phyloP scores from a whole-genome alignment of 2,113 vertebrate species.

The Stegastes partitus region DNA sequence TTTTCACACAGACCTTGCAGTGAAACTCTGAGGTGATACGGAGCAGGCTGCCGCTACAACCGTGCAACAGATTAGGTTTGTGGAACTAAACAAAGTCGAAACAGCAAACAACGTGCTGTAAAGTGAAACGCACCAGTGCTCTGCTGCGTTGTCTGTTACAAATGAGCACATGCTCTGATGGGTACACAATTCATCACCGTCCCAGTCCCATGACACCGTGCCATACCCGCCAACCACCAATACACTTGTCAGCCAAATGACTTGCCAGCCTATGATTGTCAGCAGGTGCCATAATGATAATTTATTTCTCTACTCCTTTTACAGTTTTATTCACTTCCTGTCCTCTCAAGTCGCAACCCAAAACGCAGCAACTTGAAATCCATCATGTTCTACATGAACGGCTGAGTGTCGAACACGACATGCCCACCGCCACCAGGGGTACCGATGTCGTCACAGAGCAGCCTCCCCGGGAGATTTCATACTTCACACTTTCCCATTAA shows the following conservation, averaged over 20 bases:
- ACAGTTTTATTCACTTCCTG: conserved; percentile 37
- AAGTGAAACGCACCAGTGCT: conserved; percentile 45
- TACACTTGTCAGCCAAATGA: conserved; percentile 75
- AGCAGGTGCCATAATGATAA: conserved; percentile 71
- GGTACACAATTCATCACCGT: conserved; percentile 72
- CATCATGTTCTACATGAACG: conserved; percentile 61
- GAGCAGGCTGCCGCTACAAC: background rate
- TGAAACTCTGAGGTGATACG: background rate
- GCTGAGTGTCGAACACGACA: conserved; percentile 52
- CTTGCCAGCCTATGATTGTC: conserved; percentile 75
- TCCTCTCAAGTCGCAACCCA: conserved; percentile 32
- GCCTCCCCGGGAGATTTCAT: conserved; percentile 47
- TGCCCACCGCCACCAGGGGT: conserved; percentile 38
- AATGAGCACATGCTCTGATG: conserved; percentile 67
- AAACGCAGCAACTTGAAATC: conserved; percentile 57
- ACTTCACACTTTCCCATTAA: conserved; percentile 60
- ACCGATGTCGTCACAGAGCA: conserved; percentile 33
- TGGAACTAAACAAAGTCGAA: conserved; percentile 30
- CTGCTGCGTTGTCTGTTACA: conserved; percentile 64
- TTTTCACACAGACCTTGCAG: background rate
- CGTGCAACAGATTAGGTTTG: conserved; percentile 7
- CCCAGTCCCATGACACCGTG: conserved; percentile 61
- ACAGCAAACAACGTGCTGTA: background rate
- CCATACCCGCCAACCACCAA: conserved; percentile 50
- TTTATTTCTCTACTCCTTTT: conserved; percentile 60